Conservation (phyloP, 2,797 vertebrate genomes). For the Hyperoplus lanceolatus region DNA sequence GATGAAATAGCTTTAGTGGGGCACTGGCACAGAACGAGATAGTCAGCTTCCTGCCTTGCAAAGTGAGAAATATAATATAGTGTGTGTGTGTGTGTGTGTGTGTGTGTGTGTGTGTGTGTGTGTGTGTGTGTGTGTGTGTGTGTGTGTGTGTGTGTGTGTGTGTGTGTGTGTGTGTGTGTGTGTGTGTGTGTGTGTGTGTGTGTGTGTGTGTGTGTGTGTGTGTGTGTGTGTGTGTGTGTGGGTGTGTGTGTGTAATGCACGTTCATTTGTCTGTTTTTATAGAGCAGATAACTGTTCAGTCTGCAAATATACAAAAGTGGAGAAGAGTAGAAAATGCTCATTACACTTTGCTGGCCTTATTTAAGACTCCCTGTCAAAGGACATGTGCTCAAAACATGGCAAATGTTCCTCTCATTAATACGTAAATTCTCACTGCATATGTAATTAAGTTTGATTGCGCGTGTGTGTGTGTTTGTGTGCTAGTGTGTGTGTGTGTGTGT, state of each 20-base stretch:
- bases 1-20: not conserved
- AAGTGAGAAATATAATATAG: not conserved
- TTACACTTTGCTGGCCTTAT: slow-evolving; percentile 5
- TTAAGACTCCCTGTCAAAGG: slow-evolving; percentile 20
- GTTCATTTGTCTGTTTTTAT: not conserved
- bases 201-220: not conserved
- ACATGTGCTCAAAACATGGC: slow-evolving; percentile 21
- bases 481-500: not conserved
- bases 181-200: not conserved
- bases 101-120: no score
- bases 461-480: slow-evolving; percentile 7
- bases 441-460: not conserved
- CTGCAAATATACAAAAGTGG: slow-evolving; percentile 4
- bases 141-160: not conserved
- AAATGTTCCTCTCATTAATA: slow-evolving; percentile 37
- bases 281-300: not conserved
- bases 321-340: slow-evolving; percentile 4
- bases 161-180: not conserved
- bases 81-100: not conserved
- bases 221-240: not conserved
- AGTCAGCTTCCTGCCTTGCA: not conserved
- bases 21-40: not conserved
- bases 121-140: not conserved
- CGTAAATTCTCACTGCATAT: slow-evolving; percentile 35
- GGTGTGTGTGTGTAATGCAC: not conserved